Percentiles rank a stretch among this genome's conserved stretches.
phyloP scores from a whole-genome alignment of 2,888 invertebrate species.

The Pristionchus arcanus region DNA sequence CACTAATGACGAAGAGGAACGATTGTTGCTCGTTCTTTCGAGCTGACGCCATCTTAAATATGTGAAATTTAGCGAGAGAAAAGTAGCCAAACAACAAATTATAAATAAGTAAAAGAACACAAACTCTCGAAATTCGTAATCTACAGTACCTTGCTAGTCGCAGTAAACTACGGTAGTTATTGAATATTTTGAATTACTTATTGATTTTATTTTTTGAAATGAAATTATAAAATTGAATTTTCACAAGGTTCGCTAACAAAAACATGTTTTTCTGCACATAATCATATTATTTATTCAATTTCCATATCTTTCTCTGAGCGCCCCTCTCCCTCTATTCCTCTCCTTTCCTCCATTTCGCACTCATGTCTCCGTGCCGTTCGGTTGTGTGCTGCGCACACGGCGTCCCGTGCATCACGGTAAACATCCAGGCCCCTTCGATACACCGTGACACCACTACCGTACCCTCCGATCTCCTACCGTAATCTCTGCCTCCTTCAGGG shows the following conservation, averaged over 20 bases:
- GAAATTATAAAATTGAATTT: no score
- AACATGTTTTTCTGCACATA: no score
- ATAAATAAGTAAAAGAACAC: background rate
- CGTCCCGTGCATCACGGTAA: background rate
- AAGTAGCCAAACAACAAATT: background rate
- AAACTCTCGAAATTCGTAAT: background rate
- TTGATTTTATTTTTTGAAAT: no score
- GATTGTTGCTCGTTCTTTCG: background rate
- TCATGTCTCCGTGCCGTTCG: conserved; percentile 4
- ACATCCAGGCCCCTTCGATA: background rate
- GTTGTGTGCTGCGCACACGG: conserved; percentile 22
- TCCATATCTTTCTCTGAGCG: background rate
- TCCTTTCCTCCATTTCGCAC: background rate
- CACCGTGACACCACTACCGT: background rate
- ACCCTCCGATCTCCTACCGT: background rate
- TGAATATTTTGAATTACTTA: background rate
- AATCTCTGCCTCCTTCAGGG: conserved; percentile 1
- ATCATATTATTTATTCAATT: background rate
- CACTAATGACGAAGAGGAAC: conserved; percentile 26
- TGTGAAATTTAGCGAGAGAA: background rate
- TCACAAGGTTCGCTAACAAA: no score
- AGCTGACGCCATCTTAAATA: background rate
- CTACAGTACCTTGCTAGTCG: background rate
- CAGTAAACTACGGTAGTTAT: background rate
- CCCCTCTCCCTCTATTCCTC: no score